Evolutionary conservation across 2,888 invertebrate genomes (phyloP), one percentile per base, ranked within the genome.

Genomic region (Apamea epomidion): DNA sequence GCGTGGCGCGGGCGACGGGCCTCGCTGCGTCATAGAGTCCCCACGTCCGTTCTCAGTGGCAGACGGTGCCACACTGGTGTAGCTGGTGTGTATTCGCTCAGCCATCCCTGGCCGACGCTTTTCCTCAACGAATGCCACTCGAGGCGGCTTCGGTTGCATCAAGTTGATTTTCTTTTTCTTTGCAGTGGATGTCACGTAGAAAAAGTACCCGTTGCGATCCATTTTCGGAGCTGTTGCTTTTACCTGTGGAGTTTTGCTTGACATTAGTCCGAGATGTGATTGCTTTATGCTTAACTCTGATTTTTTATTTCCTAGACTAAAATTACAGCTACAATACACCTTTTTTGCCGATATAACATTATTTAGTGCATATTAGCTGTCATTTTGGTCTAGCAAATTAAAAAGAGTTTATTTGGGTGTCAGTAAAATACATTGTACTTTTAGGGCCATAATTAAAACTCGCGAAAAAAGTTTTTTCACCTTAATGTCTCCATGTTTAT

Each of bases 141-240:
- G 93, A 84, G 97, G 97, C 84, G 97, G 96, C 89, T 94, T 95
- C 14, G 97, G 95, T 86, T 97, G 97, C 97, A 97, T 97, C 86
- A 97, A 91, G 90, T 94, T 97, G 87, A 97, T 96, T 92, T 96
- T 97, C 93, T 97, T 97, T 93, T 97, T 97, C 92, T 97, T 97
- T n/a, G 97, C 97, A 8, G 97, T 97, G 3, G 97, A 94, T 16
- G 96, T 90, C 64, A 96, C 95, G 94, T 96, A 96, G 94, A 95
- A 97, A 91, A 97, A 97, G 91, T 97, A 97, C 68, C 97, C 97
- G 90, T 96, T 97, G 81, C 95, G 94, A 89, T 97, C 97, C 97
- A 97, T 96, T 93, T 95, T 97, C 42, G 97, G 97, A 0, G 95
- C 96, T 8, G 95, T 94, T 80, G 96, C 94, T 91, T 97, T 97